Evolutionary conservation across 2,888 invertebrate species (phyloP).

Genomic region (Thera britannica): DNA sequence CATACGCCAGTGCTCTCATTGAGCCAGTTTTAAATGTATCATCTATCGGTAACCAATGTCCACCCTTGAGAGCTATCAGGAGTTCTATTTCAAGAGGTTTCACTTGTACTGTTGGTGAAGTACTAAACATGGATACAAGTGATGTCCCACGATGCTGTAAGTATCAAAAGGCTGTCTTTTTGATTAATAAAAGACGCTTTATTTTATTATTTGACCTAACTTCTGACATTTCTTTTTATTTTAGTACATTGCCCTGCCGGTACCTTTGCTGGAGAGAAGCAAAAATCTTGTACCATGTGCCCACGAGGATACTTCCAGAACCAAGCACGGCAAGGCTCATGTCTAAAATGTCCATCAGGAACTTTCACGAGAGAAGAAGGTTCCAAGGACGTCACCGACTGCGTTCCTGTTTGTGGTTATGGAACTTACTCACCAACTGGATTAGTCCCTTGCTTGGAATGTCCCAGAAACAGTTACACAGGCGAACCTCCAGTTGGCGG

Average conservation of each 20-base stretch:
- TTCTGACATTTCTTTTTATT: slow-evolving; percentile 49
- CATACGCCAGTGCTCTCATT: slow-evolving; percentile 95
- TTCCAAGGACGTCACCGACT: slow-evolving; percentile 93
- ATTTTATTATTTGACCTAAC: not conserved
- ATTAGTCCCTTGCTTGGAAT: slow-evolving; percentile 96
- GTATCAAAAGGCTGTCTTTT: slow-evolving; percentile 58
- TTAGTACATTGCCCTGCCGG: slow-evolving; percentile 98
- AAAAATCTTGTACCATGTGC: slow-evolving; percentile 96
- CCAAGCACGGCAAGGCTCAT: slow-evolving; percentile 94
- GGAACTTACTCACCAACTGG: slow-evolving; percentile 98
- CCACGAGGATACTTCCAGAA: slow-evolving; percentile 97
- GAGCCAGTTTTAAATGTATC: slow-evolving; percentile 95
- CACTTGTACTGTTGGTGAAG: slow-evolving; percentile 96
- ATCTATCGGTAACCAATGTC: slow-evolving; percentile 96
- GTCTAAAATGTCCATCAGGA: slow-evolving; percentile 95
- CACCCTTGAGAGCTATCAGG: slow-evolving; percentile 93
- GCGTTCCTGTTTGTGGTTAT: slow-evolving; percentile 97
- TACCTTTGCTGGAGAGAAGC: slow-evolving; percentile 95
- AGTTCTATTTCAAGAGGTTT: slow-evolving; percentile 95
- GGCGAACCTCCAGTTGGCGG: slow-evolving; percentile 95
- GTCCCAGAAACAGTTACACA: slow-evolving; percentile 96
- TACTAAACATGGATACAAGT: slow-evolving; percentile 95
- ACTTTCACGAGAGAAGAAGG: slow-evolving; percentile 97
- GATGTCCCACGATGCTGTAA: slow-evolving; percentile 96
- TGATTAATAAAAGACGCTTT: slow-evolving; percentile 1